Evolutionary conservation across 2,113 vertebrate species (phyloP).

Genomic region (Eolophus roseicapilla): DNA sequence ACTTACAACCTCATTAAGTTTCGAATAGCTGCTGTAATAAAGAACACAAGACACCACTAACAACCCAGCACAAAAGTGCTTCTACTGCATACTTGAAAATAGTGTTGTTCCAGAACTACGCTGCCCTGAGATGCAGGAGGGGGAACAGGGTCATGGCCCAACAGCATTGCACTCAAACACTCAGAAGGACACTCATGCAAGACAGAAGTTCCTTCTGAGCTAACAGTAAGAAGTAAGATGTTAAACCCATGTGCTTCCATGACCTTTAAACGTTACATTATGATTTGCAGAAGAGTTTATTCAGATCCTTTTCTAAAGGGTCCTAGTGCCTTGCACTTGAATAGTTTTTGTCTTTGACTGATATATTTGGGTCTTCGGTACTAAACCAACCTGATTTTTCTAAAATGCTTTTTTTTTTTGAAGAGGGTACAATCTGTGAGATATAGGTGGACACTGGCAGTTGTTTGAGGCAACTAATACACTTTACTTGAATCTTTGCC

Average conservation of each 20-base stretch:
- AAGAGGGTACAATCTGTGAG: background rate
- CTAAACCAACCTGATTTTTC: background rate
- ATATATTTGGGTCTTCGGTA: background rate
- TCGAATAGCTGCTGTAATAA: background rate
- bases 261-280: background rate
- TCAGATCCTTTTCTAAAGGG: background rate
- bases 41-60: background rate
- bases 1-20: background rate
- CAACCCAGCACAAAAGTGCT: background rate
- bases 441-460: background rate
- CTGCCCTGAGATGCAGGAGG: background rate
- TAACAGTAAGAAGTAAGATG: background rate
- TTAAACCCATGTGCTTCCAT: background rate
- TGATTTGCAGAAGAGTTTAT: background rate
- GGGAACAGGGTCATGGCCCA: background rate
- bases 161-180: background rate
- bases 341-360: background rate
- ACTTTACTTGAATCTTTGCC: background rate
- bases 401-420: background rate
- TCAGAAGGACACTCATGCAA: background rate
- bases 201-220: background rate
- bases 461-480: background rate
- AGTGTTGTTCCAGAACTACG: background rate
- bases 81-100: background rate
- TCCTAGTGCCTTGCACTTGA: background rate